These are phyloP conservation scores for Dicranocentrus wangi DNA, from an alignment of 2,888 invertebrate species.

Conservation along the genomic window DNA sequence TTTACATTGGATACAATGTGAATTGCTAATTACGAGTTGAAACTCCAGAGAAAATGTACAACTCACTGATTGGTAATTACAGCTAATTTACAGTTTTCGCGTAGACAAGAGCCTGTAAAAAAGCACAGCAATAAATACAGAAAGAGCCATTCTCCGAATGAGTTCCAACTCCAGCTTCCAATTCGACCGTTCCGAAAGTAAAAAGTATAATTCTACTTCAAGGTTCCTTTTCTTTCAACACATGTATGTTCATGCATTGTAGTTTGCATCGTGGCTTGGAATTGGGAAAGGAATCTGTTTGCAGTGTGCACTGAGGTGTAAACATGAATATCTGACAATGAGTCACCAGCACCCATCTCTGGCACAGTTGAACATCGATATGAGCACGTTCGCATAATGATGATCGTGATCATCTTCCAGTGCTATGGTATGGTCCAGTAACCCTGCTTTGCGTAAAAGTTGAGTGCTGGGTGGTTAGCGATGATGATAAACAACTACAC, in stretches of 20 bases:
- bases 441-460: neutral
- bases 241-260: neutral
- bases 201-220: neutral
- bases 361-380: neutral
- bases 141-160: slow-evolving; percentile 21
- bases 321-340: slow-evolving; percentile 1
- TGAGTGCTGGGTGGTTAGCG: neutral
- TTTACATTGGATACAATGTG: too few relatives aligned
- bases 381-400: neutral
- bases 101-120: too few relatives aligned
- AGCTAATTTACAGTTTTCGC: too few relatives aligned
- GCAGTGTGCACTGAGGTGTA: slow-evolving; percentile 3
- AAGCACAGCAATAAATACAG: too few relatives aligned
- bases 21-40: too few relatives aligned
- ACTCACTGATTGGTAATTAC: too few relatives aligned
- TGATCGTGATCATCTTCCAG: neutral
- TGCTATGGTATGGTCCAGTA: neutral
- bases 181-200: too few relatives aligned
- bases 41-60: too few relatives aligned
- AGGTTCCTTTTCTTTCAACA: neutral
- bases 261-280: too few relatives aligned
- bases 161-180: slow-evolving; percentile 21
- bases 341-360: neutral
- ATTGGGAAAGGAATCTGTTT: neutral
- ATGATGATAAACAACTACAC: slow-evolving; percentile 14